Conservation (phyloP, 2,797 vertebrate genomes). For the Neosilurus hyrtlii region DNA sequence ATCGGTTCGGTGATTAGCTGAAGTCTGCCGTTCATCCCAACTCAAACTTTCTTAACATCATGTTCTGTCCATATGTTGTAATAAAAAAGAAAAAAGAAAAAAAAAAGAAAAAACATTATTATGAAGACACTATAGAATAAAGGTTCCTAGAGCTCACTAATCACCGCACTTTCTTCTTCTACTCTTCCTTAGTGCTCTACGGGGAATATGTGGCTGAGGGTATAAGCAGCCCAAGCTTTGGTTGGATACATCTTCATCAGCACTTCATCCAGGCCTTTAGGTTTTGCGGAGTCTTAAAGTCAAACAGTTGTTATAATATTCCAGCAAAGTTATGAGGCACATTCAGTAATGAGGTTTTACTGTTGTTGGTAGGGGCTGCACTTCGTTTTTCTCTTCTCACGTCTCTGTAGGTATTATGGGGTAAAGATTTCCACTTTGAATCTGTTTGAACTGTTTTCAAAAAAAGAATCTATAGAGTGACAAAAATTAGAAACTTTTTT, state of each 20-base stretch:
- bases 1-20: neutral
- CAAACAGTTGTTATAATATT: slow-evolving; percentile 1
- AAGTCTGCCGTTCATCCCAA: no score
- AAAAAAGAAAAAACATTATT: slow-evolving; percentile 46
- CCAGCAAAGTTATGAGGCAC: slow-evolving; percentile 10
- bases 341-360: neutral
- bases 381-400: neutral
- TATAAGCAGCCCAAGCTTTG: slow-evolving; percentile 1
- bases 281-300: neutral
- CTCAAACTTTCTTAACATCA: neutral
- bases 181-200: neutral
- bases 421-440: neutral
- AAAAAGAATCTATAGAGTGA: neutral
- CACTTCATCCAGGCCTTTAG: slow-evolving; percentile 39
- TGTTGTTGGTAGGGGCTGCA: neutral
- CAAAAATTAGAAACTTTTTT: no score
- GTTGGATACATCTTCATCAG: neutral
- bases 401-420: neutral
- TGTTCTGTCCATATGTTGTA: neutral
- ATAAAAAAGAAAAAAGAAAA: neutral
- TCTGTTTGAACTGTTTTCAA: neutral
- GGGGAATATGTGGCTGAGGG: neutral
- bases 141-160: neutral
- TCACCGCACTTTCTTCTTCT: slow-evolving; percentile 3
- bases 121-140: slow-evolving; percentile 54